Conservation (phyloP, 92 coral and sea anemone genomes). For the Hydrozoanthus gracilis region DNA sequence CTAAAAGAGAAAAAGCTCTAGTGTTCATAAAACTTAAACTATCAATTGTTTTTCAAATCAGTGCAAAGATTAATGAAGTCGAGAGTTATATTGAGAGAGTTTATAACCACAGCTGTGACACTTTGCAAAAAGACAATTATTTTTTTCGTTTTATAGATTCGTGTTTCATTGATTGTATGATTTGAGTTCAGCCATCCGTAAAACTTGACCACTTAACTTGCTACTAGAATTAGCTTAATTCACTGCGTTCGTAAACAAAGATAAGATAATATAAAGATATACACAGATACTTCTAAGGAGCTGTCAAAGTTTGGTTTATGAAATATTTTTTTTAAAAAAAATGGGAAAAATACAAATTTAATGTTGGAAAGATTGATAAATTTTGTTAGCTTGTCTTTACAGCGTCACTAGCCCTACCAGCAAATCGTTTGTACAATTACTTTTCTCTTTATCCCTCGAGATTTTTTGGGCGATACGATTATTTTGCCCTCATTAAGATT, state of each 20-base stretch:
- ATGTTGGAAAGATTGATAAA: neutral
- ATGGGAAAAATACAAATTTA: neutral
- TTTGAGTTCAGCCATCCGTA: neutral
- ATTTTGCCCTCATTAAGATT: no score
- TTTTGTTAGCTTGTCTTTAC: no score
- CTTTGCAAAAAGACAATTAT: constrained; percentile 26
- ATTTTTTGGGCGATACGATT: neutral
- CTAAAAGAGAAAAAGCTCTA: constrained; percentile 19
- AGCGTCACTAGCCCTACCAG: no score
- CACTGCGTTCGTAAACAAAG: constrained; percentile 15
- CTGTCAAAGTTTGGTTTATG: neutral
- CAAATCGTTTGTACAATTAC: neutral
- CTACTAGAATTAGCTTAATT: neutral
- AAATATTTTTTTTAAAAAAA: neutral
- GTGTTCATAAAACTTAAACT: constrained; percentile 14
- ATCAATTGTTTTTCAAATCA: constrained; percentile 50
- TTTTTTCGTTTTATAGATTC: constrained; percentile 39
- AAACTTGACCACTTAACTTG: constrained; percentile 2
- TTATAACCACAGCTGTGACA: constrained; percentile 34
- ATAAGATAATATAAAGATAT: neutral
- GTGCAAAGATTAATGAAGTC: constrained; percentile 50
- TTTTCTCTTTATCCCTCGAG: neutral
- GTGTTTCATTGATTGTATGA: constrained; percentile 15
- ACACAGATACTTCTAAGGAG: neutral
- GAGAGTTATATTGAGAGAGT: constrained; percentile 36